Evolutionary conservation across 2,888 invertebrate genomes (phyloP).

Genomic region (Chymomyza amoena): DNA sequence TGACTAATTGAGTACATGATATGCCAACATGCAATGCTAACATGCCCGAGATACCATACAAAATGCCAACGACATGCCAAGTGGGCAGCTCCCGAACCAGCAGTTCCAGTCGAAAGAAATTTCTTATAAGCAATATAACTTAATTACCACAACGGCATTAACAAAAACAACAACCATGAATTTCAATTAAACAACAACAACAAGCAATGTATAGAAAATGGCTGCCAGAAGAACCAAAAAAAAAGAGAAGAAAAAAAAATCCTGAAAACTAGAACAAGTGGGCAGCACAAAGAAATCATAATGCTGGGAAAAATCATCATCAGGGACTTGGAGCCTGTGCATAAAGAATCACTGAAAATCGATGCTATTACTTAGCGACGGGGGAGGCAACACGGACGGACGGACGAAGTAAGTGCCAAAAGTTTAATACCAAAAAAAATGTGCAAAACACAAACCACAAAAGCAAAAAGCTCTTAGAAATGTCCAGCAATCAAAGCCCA

Average conservation of each 20-base stretch:
- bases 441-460: slow-evolving; percentile 65
- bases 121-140: slow-evolving; percentile 50
- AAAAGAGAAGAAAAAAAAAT: neutral
- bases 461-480: slow-evolving; percentile 51
- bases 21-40: slow-evolving; percentile 33
- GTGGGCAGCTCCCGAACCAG: slow-evolving; percentile 1
- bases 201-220: slow-evolving; percentile 2
- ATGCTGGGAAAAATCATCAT: slow-evolving; percentile 18
- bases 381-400: slow-evolving; percentile 33
- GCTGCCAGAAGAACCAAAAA: slow-evolving; percentile 1
- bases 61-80: slow-evolving; percentile 19
- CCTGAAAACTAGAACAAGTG: slow-evolving; percentile 55
- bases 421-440: slow-evolving; percentile 57
- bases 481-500: slow-evolving; percentile 45
- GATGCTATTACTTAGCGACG: slow-evolving; percentile 71
- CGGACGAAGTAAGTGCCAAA: slow-evolving; percentile 17
- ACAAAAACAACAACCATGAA: slow-evolving; percentile 29
- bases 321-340: neutral
- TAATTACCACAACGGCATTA: slow-evolving; percentile 41
- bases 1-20: slow-evolving; percentile 47
- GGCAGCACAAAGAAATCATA: slow-evolving; percentile 12
- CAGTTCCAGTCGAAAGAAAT: neutral
- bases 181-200: slow-evolving; percentile 36
- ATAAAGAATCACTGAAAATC: slow-evolving; percentile 54
- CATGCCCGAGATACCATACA: slow-evolving; percentile 1